Evolutionary conservation across 2,113 vertebrate species (phyloP).

Genomic region (Solenodon paradoxus): DNA sequence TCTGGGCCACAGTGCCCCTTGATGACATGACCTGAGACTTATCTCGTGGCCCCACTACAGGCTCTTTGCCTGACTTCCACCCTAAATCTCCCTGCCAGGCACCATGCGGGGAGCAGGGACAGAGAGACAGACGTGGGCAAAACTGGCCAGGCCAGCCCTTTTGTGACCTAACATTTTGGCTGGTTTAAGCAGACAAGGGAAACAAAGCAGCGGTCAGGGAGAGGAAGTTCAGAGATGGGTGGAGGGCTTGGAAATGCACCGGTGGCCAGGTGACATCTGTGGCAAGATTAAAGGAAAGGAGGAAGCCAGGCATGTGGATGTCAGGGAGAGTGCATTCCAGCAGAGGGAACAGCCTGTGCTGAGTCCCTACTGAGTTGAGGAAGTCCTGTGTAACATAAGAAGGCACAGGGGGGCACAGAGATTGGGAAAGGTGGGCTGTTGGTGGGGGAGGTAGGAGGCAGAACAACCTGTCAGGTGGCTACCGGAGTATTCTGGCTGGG

Average conservation of each 20-base stretch:
- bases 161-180: too few relatives aligned
- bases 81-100: neutral
- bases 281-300: slow-evolving; percentile 47
- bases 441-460: neutral
- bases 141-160: too few relatives aligned
- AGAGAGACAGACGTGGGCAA: neutral
- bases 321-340: slow-evolving; percentile 1
- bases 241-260: neutral
- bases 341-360: neutral
- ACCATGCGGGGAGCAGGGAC: neutral
- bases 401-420: neutral
- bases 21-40: neutral
- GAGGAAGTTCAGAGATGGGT: slow-evolving; percentile 6
- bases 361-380: neutral
- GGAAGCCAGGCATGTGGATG: neutral
- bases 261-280: slow-evolving; percentile 22
- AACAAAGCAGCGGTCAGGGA: slow-evolving; percentile 19
- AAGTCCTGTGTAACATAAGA: neutral
- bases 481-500: neutral
- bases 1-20: neutral
- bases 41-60: neutral
- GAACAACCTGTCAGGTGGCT: neutral
- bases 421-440: neutral
- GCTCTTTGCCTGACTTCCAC: neutral
- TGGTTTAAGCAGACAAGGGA: neutral